Base-by-base conservation (phyloP, 2,888 invertebrate species). In the Diabrotica balteata region DNA sequence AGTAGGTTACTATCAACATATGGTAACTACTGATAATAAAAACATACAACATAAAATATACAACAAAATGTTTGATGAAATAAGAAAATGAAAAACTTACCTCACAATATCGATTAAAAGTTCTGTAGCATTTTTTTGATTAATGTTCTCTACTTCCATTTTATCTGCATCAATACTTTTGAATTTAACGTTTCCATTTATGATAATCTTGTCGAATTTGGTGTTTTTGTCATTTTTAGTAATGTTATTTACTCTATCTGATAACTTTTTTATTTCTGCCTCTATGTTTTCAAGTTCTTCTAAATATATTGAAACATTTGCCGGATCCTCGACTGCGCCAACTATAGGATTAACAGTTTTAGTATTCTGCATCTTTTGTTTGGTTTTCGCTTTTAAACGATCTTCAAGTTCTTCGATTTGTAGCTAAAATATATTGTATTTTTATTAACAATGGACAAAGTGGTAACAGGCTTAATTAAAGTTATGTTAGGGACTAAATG, bases 131-230 rank as follows among this genome's bases (percentile, higher is more conserved):
- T 78, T 75, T 9, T 81, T 70, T 4, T 77, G 81, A 68, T 84
- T 84, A 44, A 86, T 70, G 22, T 63, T 73, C 7, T 70, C 64
- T 8, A 82, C 75, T 10, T 70, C 67, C 17, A 84, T 72, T 46
- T 54, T 8, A 7, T 59, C 42, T 17, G 8, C 43, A 5, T 59
- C 6, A 47, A 50, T 11, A 11, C 81, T 82, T 11, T 71, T 71
- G 45, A 85, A 75, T 61, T 76, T 72, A 2, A 86, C 71, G 53
- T 75, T 68, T 22, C 83, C 85, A 44, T 78, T 77, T 8, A 86
- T 73, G 32, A 81, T 72, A 2, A 85, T 70, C 46, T 73, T 78
- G 44, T 79, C 68, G 60, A 61, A 72, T 22, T 63, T 46, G 7
- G 44, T 51, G n/a, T 57, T 54, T 8, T 60, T 68, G 44, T 66